Conservation (phyloP, 2,888 invertebrate genomes). For the Marronus borbonicus region DNA sequence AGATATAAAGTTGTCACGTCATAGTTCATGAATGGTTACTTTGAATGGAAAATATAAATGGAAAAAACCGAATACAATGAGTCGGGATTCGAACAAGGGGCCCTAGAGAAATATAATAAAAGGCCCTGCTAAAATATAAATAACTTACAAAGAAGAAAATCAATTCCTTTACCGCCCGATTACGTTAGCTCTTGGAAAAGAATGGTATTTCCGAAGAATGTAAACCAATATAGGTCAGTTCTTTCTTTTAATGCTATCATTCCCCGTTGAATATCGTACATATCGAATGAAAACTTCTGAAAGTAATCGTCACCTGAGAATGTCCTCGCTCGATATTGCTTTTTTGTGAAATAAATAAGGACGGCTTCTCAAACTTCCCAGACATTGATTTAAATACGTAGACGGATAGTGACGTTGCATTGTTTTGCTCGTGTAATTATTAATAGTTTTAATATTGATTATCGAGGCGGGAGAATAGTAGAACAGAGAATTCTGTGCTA, state of each 20-base stretch:
- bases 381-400: neutral
- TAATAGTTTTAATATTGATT: constrained; percentile 14
- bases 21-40: no score
- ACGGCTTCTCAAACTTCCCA: neutral
- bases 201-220: constrained; percentile 6
- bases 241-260: constrained; percentile 36
- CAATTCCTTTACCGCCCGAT: constrained; percentile 2
- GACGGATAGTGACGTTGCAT: constrained; percentile 3
- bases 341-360: neutral
- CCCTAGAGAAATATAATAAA: no score
- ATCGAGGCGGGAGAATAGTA: neutral
- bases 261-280: constrained; percentile 30
- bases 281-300: constrained; percentile 5
- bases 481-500: constrained; percentile 1
- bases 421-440: constrained; percentile 12
- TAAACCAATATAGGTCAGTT: constrained; percentile 35
- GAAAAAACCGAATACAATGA: no score
- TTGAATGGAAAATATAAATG: no score
- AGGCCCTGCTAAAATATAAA: constrained; percentile 6
- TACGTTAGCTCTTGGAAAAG: neutral
- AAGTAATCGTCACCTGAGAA: constrained; percentile 16
- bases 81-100: no score
- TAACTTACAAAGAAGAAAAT: constrained; percentile 3
- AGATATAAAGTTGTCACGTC: neutral
- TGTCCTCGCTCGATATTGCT: neutral